Base-by-base conservation (phyloP, 2,113 vertebrate species). In the Alectura lathami region DNA sequence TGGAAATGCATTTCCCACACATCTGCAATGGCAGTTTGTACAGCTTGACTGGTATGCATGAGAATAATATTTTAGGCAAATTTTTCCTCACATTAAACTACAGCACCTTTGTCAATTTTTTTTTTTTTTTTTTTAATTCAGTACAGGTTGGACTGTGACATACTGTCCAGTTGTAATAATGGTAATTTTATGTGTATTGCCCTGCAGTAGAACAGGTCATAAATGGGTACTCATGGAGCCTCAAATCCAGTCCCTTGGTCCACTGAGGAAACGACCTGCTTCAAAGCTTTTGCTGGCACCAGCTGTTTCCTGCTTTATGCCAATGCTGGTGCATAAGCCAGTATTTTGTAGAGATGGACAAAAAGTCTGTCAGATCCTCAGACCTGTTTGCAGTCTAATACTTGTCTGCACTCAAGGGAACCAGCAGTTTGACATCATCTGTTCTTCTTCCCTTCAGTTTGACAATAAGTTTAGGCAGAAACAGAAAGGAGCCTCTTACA, bases 51-150 rank as follows among this genome's bases (percentile, higher is more conserved):
- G 3, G 29, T 50, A 87, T 11, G 11, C 29, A 86, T 84, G 60
- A 74, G 56, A 86, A 50, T 77, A 78, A 83, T 51, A 78, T 32
- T 74, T 72, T 64, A 82, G 18, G 21, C 70, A 34, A 40, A 62
- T 29, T 86, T 83, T 81, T 64, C 53, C 53, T n/a, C 27, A 57
- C 26, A 51, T 47, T 79, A 53, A 89, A 77, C 11, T 66, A 16
- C 6, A 93, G 40, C 5, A 81, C 32, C 34, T 29, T 64, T 50
- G 17, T 66, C 94, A 88, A 77, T 2, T 0, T 30, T 3, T 0
- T 3, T 0, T 3, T 53, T 30, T 3, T 0, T 3, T 45, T 70
- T 86, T 70, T 40, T 29, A 63, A 56, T 23, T 17, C 51, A 59
- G 17, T 48, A 72, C 57, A 83, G 5, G 14, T 43, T 77, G 21